Evolutionary conservation across 2,797 vertebrate genomes (phyloP).

Genomic region (Hemibagrus guttatus): DNA sequence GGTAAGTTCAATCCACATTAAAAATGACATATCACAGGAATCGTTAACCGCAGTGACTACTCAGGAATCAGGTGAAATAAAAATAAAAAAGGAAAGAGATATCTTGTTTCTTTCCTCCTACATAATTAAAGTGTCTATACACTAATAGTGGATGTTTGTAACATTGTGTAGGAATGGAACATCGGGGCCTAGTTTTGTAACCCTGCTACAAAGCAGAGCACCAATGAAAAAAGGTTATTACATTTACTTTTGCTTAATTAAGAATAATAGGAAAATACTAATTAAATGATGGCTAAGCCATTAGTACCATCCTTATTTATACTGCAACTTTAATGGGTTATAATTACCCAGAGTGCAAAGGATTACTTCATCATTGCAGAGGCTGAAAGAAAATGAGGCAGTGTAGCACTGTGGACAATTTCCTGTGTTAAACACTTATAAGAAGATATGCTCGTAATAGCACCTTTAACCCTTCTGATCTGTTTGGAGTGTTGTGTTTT

Average conservation of each 20-base stretch:
- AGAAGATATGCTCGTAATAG: not conserved
- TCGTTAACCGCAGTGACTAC: not conserved
- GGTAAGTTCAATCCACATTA: not conserved
- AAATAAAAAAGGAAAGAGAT: not conserved
- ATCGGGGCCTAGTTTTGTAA: not conserved
- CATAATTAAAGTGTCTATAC: not conserved
- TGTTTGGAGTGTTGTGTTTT: not conserved
- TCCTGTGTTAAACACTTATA: not conserved
- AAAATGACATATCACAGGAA: not conserved
- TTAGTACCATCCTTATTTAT: constrained; percentile 25
- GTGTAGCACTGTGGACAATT: not conserved
- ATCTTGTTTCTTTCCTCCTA: not conserved
- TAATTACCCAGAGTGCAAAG: constrained; percentile 35
- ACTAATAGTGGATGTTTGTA: not conserved
- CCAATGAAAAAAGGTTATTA: constrained; percentile 9
- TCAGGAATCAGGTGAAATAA: not conserved
- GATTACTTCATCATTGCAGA: constrained; percentile 24
- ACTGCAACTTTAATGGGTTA: constrained; percentile 41
- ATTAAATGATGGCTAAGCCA: constrained; percentile 34
- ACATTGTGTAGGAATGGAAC: not conserved
- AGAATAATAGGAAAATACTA: constrained; percentile 28
- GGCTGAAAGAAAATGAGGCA: constrained; percentile 13
- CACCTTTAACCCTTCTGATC: not conserved
- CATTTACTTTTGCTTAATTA: constrained; percentile 29
- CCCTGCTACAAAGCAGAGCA: not conserved